Evolutionary conservation across 2,797 vertebrate species (phyloP), one percentile per base, ranked within the genome.

Genomic region (Halcyon badia): DNA sequence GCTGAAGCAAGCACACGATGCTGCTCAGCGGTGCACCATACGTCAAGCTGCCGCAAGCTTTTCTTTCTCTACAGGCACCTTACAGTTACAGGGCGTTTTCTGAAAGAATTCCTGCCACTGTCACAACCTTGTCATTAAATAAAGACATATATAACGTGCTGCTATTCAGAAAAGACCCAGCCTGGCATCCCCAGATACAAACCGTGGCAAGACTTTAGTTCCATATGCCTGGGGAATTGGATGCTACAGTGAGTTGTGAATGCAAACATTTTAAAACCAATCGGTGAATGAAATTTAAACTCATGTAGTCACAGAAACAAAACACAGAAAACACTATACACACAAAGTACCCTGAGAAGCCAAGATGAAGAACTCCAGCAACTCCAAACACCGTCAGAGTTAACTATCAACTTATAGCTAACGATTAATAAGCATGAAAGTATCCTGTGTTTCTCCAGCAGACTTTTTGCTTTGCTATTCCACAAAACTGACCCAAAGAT

Each of bases 1-100:
- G 44, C 17, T 46, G 16, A 72, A 30, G 64, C 24, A 31, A 35
- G 41, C 19, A 21, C 9, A 54, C 10, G 33, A 3, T 6, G 7
- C 66, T 56, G 26, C 26, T 56, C 49, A 33, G 31, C 9, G 35
- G 51, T 22, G 44, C 3, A 39, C 35, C 35, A 39, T 10, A 25
- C 9, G 60, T 17, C 60, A 66, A 54, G 54, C 2, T 42, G 13
- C 35, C 62, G 19, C 15, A 22, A 78, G 41, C 41, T 54, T 33
- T 2, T 8, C 14, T 28, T 54, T 54, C 11, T 54, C 26, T 62
- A 49, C 2, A 16, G 0, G 1, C 12, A 39, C 20, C 16, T 56
- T 30, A 37, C 5, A 71, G 14, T 73, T 26, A 66, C 6, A 57
- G 28, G 49, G 16, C 25, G 20, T 85, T 54, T 85, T 35, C 62